Base-by-base conservation (phyloP, 2,888 invertebrate species). In the Drosophila subsilvestris region DNA sequence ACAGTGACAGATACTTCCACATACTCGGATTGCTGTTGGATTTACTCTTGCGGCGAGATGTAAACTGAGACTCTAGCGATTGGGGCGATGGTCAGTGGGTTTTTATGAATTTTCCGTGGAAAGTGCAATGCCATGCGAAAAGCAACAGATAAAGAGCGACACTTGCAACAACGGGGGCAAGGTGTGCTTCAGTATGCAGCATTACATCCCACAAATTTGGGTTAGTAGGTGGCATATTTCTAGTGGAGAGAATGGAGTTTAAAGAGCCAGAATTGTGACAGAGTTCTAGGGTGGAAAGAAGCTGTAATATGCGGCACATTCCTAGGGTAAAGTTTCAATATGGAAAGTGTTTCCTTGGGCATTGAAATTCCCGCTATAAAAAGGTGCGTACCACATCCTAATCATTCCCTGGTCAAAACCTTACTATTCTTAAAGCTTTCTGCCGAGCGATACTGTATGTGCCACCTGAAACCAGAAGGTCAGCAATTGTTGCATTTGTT, bases 51-150 rank as follows among this genome's bases (percentile, higher is more conserved):
- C 22, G 54, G 32, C 63, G 48, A 37, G 14, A 54, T 78, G 83
- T 63, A 75, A 82, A 25, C 74, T 73, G 66, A 78, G 67, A 82
- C 86, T 80, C 37, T 43, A 75, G 60, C 53, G 54, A 32, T 47
- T 29, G 57, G 20, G 32, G 47, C 17, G 27, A 5, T 32, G 32
- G 27, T 9, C 76, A 68, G 47, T 68, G 73, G 71, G 74, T 66
- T 79, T 85, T 88, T 88, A 82, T 88, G 49, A 79, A 57, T 14
- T 60, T 37, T 29, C 44, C 47, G 42, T 32, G 37, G 53, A 74
- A 79, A 75, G 4, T 78, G 86, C 82, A 74, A 25, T 58, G 72
- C 50, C 22, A 74, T 71, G 80, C 80, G 76, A 68, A 82, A 78
- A 57, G 73, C 48, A 48, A 61, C 50, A 44, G 42, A 20, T 17